Conservation (phyloP, 2,888 invertebrate species). For the Arrhopalites spinosus region DNA sequence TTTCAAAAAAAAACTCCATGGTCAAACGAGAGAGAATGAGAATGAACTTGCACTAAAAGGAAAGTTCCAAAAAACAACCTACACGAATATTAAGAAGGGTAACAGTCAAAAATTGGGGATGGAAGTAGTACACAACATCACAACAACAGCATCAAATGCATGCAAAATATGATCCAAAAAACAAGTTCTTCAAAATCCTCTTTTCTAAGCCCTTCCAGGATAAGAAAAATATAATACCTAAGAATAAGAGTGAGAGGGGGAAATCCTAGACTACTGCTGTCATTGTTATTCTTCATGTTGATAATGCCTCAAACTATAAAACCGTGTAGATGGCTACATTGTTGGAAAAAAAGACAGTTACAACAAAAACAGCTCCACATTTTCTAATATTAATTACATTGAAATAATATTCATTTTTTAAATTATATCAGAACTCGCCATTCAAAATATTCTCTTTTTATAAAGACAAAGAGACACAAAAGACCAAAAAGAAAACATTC, state of each 20-base stretch:
- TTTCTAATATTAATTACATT: no score
- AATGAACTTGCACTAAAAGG: conserved; percentile 5
- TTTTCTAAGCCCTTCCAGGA: background rate
- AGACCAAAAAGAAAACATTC: no score
- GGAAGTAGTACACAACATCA: background rate
- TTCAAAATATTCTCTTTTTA: no score
- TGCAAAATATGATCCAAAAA: conserved; percentile 25
- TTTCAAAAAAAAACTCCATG: background rate
- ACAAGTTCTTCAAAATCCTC: conserved; percentile 15
- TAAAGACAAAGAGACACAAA: no score
- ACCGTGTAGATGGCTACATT: no score
- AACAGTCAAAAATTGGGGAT: background rate
- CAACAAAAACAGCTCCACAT: no score
- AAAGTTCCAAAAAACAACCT: conserved; percentile 15
- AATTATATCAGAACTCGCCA: no score
- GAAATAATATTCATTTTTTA: no score
- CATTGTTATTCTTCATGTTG: no score
- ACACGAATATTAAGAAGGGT: conserved; percentile 5
- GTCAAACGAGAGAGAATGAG: background rate
- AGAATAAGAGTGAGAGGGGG: background rate
- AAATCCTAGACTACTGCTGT: background rate
- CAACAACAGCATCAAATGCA: conserved; percentile 3
- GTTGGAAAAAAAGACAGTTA: no score
- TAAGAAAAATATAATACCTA: background rate
- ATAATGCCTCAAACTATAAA: no score